Evolutionary conservation across 2,113 vertebrate species (phyloP).

Genomic region (Hyaena hyaena): DNA sequence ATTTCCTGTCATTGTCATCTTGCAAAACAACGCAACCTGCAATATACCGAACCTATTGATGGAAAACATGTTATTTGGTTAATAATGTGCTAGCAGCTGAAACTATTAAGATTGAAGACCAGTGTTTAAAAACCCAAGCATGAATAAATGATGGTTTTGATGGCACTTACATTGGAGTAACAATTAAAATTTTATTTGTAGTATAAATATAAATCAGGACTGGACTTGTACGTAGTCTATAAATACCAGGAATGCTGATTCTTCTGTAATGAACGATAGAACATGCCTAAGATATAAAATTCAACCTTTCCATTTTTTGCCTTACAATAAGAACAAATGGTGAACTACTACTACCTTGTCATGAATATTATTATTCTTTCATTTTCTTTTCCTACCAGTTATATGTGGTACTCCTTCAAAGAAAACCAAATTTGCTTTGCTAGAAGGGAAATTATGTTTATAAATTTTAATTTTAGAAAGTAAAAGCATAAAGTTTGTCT

Average conservation of each 20-base stretch:
- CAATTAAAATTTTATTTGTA: constrained; percentile 39
- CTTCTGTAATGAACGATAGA: neutral
- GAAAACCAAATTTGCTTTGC: neutral
- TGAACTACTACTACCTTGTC: neutral
- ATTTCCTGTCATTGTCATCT: constrained; percentile 11
- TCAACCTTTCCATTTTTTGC: neutral
- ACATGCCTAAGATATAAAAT: neutral
- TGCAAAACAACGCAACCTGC: constrained; percentile 6
- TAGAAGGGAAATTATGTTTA: neutral
- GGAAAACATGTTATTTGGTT: constrained; percentile 52
- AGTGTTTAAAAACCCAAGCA: neutral
- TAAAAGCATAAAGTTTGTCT: neutral
- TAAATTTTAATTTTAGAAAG: constrained; percentile 44
- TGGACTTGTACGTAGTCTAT: neutral
- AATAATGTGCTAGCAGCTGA: constrained; percentile 42
- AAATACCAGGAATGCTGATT: neutral
- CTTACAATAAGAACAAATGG: neutral
- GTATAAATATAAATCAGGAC: neutral
- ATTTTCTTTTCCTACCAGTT: neutral
- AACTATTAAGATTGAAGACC: constrained; percentile 9
- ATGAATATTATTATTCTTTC: neutral
- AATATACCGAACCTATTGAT: neutral
- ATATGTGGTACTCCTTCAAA: neutral
- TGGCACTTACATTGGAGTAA: neutral
- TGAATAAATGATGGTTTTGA: neutral